Percentiles rank a stretch among this genome's conserved stretches.
Conservation (phyloP, 2,113 vertebrate species). For the Murina feae region DNA sequence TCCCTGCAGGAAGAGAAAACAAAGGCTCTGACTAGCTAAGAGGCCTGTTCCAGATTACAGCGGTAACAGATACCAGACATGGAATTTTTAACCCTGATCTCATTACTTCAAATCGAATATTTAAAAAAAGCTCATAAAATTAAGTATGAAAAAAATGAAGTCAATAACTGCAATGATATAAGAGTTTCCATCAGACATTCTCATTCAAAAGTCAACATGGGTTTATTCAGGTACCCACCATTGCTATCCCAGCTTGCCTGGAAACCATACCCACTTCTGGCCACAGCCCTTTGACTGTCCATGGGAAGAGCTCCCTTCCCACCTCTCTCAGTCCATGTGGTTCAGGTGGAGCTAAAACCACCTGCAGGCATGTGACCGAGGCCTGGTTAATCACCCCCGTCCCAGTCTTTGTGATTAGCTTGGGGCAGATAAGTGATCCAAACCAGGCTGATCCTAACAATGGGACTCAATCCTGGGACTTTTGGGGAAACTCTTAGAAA, state of each 20-base stretch:
- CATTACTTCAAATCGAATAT: neutral
- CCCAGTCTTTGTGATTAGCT: neutral
- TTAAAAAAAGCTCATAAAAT: neutral
- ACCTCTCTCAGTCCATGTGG: neutral
- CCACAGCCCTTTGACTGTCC: neutral
- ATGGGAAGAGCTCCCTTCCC: neutral
- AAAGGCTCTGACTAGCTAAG: neutral
- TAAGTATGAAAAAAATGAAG: conserved; percentile 3
- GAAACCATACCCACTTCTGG: neutral
- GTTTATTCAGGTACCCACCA: neutral
- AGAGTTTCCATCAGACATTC: neutral
- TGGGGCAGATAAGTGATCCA: neutral
- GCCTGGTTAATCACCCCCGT: neutral
- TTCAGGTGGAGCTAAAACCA: neutral
- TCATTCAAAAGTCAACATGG: neutral
- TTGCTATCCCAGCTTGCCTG: neutral
- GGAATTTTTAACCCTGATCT: neutral
- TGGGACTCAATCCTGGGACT: neutral
- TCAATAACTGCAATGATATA: neutral
- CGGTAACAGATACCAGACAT: neutral
- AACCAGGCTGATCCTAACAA: neutral
- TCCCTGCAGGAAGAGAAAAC: neutral
- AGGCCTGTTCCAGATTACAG: neutral
- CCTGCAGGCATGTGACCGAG: neutral
- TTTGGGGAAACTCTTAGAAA: neutral